Evolutionary conservation across 2,113 vertebrate species (phyloP).

Genomic region (Ciconia maguari): DNA sequence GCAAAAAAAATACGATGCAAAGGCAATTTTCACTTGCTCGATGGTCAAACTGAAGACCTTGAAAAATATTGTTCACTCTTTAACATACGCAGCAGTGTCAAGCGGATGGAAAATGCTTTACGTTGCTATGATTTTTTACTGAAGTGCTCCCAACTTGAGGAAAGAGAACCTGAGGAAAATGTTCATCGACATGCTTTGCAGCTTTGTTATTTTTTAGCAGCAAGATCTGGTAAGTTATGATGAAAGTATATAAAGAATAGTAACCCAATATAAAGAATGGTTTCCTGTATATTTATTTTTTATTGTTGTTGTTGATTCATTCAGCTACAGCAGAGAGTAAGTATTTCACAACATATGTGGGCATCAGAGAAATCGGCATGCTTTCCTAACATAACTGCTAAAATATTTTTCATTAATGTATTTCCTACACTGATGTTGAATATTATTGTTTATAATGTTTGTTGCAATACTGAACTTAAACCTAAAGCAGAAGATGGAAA

Average conservation of each 20-base stretch:
- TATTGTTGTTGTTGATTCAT: not conserved
- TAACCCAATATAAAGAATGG: not conserved
- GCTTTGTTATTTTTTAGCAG: conserved; percentile 17
- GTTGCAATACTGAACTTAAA: not conserved
- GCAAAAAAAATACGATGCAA: not conserved
- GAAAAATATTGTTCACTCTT: not conserved
- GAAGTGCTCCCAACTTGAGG: not conserved
- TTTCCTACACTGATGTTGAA: not conserved
- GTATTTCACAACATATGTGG: not conserved
- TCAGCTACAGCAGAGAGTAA: not conserved
- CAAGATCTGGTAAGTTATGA: conserved; percentile 12
- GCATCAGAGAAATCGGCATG: not conserved
- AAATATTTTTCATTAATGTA: not conserved
- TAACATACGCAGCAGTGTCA: not conserved
- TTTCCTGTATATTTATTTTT: not conserved
- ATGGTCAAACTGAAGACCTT: not conserved
- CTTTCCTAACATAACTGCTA: not conserved
- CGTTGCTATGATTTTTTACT: not conserved
- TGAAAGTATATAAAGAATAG: not conserved
- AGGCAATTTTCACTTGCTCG: not conserved
- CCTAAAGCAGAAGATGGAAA: not conserved
- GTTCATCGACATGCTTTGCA: not conserved
- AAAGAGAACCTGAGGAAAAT: not conserved
- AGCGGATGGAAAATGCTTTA: not conserved
- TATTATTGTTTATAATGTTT: not conserved